Evolutionary conservation across 2,113 vertebrate genomes (phyloP), one percentile per base, ranked within the genome.

Genomic region (Cebidichthys violaceus): DNA sequence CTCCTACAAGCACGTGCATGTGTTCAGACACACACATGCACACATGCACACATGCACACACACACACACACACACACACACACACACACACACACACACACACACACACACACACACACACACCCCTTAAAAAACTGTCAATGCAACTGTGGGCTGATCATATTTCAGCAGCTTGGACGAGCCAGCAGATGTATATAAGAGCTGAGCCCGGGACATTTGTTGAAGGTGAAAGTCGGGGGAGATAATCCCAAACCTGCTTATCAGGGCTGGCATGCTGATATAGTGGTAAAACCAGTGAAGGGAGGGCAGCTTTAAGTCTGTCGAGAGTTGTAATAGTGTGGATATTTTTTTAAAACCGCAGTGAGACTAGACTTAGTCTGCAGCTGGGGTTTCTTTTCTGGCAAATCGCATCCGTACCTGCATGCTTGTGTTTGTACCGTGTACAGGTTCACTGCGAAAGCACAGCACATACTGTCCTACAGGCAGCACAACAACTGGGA

Each of bases 151-250:
- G 85, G 67, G 52, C 71, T 79, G 86, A 90, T 93, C 88, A 79
- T 86, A 78, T 92, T 92, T 90, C 90, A 84, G 78, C 70, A 75
- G 82, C 22, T 31, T 50, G 70, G 75, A 57, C 24, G 54, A 83
- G 84, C 39, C 41, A 66, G 70, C 54, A 84, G 71, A 84, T 75
- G 68, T 43, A 75, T 43, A 75, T 47, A 78, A 85, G 84, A 24
- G 47, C 70, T 60, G 84, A 67, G 76, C 55, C 52, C 43, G 66
- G 77, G 73, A 83, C 88, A 78, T 89, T 84, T 77, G 81, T 74
- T 89, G 86, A 91, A 91, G 89, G 93, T 92, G 91, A 94, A 90
- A 90, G 89, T 73, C 82, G 54, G 76, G 76, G 9, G 68, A 73
- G 85, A 87, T 86, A 82, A 90, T 85, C 81, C 64, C 39, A 50